phyloP scores from a whole-genome alignment of 2,888 invertebrate species.

The Heliconius cydno region DNA sequence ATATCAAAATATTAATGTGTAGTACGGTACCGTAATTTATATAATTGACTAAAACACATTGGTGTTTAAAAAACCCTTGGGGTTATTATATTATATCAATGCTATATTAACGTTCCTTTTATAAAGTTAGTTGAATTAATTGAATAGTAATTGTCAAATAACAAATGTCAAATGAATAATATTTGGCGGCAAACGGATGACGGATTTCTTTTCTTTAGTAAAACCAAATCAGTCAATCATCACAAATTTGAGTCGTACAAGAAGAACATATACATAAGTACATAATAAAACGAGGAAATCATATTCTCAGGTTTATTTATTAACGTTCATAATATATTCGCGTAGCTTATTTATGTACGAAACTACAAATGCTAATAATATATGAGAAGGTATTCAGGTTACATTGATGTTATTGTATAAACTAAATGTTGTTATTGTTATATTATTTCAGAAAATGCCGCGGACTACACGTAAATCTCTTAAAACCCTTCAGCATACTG shows the following conservation, averaged over 20 bases:
- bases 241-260: not conserved
- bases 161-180: not conserved
- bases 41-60: no score
- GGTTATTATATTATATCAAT: no score
- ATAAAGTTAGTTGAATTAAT: no score
- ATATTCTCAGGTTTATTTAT: not conserved
- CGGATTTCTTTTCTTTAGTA: not conserved
- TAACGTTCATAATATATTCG: not conserved
- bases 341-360: not conserved
- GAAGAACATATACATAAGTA: not conserved
- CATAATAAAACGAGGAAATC: not conserved
- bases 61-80: no score
- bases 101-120: no score
- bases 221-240: no score
- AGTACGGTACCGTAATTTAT: no score
- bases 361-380: no score
- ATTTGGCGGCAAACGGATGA: constrained; percentile 13
- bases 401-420: not conserved
- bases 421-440: not conserved
- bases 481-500: constrained; percentile 88
- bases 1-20: no score
- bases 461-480: constrained; percentile 86
- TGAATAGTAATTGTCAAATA: not conserved
- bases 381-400: not conserved
- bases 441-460: constrained; percentile 65